A percentile compares a stretch with the other conserved stretches of the same genome.
Conservation (phyloP, 2,888 invertebrate species). For the Monoplex corrugatus region DNA sequence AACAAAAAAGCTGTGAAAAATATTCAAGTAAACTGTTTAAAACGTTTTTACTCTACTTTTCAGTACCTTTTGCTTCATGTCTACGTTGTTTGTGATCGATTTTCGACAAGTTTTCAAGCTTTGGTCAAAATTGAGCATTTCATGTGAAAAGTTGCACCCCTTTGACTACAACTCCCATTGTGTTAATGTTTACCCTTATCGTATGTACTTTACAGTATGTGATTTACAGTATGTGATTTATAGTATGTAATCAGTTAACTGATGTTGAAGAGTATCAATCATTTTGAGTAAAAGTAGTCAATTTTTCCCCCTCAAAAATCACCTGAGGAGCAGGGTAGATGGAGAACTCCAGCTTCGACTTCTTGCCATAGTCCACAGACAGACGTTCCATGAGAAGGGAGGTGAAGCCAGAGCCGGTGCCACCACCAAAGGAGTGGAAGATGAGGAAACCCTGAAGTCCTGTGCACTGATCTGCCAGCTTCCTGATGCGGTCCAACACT, state of each 20-base stretch:
- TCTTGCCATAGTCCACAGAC: slow-evolving; percentile 33
- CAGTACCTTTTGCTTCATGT: too few species aligned
- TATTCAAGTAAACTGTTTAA: too few species aligned
- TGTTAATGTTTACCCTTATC: neutral
- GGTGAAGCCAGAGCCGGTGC: slow-evolving; percentile 32
- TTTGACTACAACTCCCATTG: too few species aligned
- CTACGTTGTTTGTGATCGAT: too few species aligned
- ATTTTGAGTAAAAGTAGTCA: neutral
- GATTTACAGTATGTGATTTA: neutral
- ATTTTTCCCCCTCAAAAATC: neutral
- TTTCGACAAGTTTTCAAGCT: too few species aligned
- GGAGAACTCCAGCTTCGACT: slow-evolving; percentile 13
- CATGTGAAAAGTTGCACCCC: too few species aligned
- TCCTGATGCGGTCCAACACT: slow-evolving; percentile 44
- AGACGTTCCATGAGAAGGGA: slow-evolving; percentile 31
- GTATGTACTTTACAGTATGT: neutral
- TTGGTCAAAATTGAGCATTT: too few species aligned
- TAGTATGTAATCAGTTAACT: neutral
- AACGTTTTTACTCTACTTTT: too few species aligned
- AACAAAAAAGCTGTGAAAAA: too few species aligned
- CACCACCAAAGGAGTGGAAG: slow-evolving; percentile 29
- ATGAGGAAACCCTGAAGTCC: slow-evolving; percentile 37
- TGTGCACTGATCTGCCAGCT: slow-evolving; percentile 19
- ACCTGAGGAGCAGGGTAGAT: slow-evolving; percentile 10
- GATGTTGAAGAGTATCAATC: neutral